A percentile compares a stretch with the other conserved stretches of the same genome.
Evolutionary conservation across 2,113 vertebrate species (phyloP).

Genomic region (Nematolebias whitei): DNA sequence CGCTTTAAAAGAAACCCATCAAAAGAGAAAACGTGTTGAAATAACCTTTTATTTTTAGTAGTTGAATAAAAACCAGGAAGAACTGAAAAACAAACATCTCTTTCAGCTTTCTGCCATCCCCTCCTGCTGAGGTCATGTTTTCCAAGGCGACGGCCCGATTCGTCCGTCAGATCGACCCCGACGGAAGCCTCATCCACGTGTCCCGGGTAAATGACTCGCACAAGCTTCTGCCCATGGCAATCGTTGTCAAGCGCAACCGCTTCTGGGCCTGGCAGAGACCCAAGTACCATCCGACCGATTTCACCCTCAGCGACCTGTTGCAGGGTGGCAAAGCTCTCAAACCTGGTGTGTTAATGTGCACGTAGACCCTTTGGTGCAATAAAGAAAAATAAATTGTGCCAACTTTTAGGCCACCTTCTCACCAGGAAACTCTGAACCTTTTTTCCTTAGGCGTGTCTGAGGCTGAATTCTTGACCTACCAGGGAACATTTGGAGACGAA

Average conservation of each 20-base stretch:
- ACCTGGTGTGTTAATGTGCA: slow-evolving; percentile 77
- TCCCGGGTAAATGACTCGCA: slow-evolving; percentile 85
- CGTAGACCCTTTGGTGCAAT: not conserved
- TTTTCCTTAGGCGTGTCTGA: slow-evolving; percentile 80
- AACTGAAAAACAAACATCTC: not conserved
- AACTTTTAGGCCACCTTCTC: not conserved
- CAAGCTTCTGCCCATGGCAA: slow-evolving; percentile 84
- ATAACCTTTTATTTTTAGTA: not conserved
- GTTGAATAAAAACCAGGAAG: not conserved
- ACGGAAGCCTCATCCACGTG: slow-evolving; percentile 86
- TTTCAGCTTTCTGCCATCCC: slow-evolving; percentile 18
- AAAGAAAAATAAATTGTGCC: not conserved
- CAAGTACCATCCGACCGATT: slow-evolving; percentile 87
- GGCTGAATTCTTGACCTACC: slow-evolving; percentile 85
- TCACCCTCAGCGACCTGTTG: slow-evolving; percentile 86
- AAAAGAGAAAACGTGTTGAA: not conserved
- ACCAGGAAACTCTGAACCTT: not conserved
- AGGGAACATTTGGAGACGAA: slow-evolving; percentile 76
- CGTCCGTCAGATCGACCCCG: slow-evolving; percentile 84
- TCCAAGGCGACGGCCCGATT: slow-evolving; percentile 90
- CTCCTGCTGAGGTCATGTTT: slow-evolving; percentile 82
- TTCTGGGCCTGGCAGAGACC: slow-evolving; percentile 90
- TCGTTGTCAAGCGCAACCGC: slow-evolving; percentile 87
- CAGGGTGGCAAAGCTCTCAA: slow-evolving; percentile 72
- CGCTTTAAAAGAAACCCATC: not conserved